Base-by-base conservation (phyloP, 2,888 invertebrate species). In the Thereva unica region DNA sequence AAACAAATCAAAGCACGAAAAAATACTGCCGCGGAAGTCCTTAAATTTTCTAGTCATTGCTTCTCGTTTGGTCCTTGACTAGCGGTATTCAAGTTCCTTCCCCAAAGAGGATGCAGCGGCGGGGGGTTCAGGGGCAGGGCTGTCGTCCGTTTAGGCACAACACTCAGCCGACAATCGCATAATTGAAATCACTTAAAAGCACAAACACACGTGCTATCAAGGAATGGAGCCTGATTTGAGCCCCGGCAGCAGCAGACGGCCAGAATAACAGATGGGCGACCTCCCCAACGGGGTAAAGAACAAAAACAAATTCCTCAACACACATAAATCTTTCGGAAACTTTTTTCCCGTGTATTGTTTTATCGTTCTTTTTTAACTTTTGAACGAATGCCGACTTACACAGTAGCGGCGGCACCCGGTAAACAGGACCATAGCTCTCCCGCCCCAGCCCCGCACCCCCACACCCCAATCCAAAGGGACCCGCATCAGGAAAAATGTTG, bases 261-360 rank as follows among this genome's bases (percentile, higher is more conserved):
- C 10, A 7, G 52, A 50, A 52, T 44, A 64, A 64, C 64, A 64
- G 64, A 64, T 64, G 64, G 53, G 44, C 37, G 42, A 49, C 61
- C 53, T 42, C 7, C 41, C 4, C 9, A 37, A 41, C 52, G 12
- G n/a, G 38, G 5, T 38, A 50, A 47, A 23, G 38, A 49, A 37
- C 7, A 23, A 56, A 56, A 65, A 65, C 55, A 65, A 66, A 56
- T 56, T 65, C 55, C 50, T 50, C 45, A 57, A 56, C 66, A 57
- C 38, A 44, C 57, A 66, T 66, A 66, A 66, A 66, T 66, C 66
- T 66, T 66, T 37, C 3, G 38, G 52, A 57, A 66, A 38, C 38
- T 67, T 55, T 67, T 49, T 44, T n/a, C 10, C 9, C 63, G 47
- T 55, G 61, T 53, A 67, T 67, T 67, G 67, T 67, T 67, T 67